Conservation (phyloP, 1,140 invertebrate genomes). For the Ostrea edulis region DNA sequence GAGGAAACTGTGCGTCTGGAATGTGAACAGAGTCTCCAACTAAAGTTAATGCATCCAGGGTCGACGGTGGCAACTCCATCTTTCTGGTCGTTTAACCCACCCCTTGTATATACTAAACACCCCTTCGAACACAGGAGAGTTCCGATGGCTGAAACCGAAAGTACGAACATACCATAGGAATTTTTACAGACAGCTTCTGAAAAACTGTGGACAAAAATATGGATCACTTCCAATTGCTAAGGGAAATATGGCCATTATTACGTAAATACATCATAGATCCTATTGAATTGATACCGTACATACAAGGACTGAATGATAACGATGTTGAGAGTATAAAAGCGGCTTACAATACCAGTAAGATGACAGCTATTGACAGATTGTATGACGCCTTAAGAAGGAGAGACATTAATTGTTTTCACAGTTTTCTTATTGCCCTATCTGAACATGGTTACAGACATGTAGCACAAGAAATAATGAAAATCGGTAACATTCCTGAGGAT, state of each 20-base stretch:
- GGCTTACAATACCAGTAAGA: background rate
- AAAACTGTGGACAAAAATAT: background rate
- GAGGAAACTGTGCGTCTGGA: background rate
- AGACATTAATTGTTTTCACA: background rate
- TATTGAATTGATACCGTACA: background rate
- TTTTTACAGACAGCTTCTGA: background rate
- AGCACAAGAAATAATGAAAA: background rate
- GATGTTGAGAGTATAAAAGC: background rate
- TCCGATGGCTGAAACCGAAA: background rate
- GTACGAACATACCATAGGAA: background rate
- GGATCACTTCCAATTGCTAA: background rate
- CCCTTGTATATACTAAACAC: background rate
- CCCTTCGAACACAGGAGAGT: background rate
- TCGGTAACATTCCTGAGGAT: background rate
- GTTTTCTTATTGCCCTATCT: background rate
- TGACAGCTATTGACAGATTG: background rate
- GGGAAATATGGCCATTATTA: constrained; percentile 8
- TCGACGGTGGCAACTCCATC: constrained; percentile 25
- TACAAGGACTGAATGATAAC: background rate
- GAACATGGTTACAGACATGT: background rate
- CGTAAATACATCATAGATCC: background rate
- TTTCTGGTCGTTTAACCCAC: background rate
- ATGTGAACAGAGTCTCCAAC: constrained; percentile 28
- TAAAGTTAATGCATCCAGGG: background rate
- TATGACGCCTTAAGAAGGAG: background rate